A percentile compares a stretch with the other conserved stretches of the same genome.
These are phyloP conservation scores for Neodontobutis hainanensis DNA, from an alignment of 2,113 vertebrate species.

Conservation along the genomic window DNA sequence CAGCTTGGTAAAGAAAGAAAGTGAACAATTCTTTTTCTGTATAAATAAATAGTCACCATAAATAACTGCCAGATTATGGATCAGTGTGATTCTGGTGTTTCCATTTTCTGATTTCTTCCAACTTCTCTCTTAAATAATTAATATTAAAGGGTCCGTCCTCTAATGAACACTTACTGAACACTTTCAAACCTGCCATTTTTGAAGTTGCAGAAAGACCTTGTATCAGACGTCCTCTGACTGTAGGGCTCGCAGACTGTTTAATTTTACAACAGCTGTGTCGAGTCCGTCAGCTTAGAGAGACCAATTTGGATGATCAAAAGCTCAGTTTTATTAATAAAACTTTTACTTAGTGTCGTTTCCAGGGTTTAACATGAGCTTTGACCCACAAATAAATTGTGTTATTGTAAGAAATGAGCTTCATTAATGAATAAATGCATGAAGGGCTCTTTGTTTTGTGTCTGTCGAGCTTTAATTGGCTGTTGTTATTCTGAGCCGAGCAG, in stretches of 20 bases:
- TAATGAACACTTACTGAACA: background rate
- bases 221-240: background rate
- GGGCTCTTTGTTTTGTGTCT: background rate
- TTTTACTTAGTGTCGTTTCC: background rate
- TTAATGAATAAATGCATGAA: slow-evolving; percentile 25
- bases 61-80: background rate
- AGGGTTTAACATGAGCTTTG: background rate
- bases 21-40: no score
- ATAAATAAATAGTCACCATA: background rate
- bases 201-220: background rate
- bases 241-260: background rate
- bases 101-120: background rate
- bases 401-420: background rate
- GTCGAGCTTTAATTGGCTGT: slow-evolving; percentile 31
- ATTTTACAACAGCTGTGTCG: slow-evolving; percentile 13
- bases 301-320: background rate
- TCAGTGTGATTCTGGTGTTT: background rate
- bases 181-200: background rate
- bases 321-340: background rate
- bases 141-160: no score
- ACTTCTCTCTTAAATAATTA: background rate
- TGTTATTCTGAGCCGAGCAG: slow-evolving; percentile 28
- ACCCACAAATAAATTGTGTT: background rate
- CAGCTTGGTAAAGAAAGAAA: no score
- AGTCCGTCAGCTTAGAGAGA: background rate